Conservation (phyloP, 2,888 invertebrate species). For the Dione vanillae region DNA sequence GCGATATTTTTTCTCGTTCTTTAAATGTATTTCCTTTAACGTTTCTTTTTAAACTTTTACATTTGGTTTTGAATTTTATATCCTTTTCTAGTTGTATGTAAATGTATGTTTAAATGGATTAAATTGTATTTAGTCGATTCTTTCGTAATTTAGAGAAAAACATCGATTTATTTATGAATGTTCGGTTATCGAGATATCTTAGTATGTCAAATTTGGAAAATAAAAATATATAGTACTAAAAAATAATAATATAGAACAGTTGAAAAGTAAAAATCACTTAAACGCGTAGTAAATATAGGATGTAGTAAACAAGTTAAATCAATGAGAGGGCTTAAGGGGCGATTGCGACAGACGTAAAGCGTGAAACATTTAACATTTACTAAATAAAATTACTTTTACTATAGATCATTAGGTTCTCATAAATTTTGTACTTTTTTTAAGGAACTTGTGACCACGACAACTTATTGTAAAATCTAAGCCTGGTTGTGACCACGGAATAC, state of each 20-base stretch:
- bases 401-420: no score
- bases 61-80: constrained; percentile 1
- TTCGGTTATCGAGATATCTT: no score
- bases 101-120: no score
- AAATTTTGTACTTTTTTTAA: no score
- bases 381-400: neutral
- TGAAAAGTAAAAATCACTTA: neutral
- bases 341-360: constrained; percentile 18
- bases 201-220: no score
- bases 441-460: no score
- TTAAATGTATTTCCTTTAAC: constrained; percentile 40
- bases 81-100: neutral
- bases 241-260: neutral
- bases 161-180: no score
- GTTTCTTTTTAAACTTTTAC: constrained; percentile 29
- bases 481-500: no score
- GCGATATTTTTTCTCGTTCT: constrained; percentile 62
- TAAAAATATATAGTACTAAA: no score
- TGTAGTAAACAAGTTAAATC: constrained; percentile 18
- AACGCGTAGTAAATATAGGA: neutral
- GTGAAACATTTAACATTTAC: constrained; percentile 12
- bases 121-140: no score
- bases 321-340: constrained; percentile 9
- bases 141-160: no score
- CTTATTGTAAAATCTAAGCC: no score